Conservation (phyloP, 2,888 invertebrate species). For the Aporophyla lueneburgensis region DNA sequence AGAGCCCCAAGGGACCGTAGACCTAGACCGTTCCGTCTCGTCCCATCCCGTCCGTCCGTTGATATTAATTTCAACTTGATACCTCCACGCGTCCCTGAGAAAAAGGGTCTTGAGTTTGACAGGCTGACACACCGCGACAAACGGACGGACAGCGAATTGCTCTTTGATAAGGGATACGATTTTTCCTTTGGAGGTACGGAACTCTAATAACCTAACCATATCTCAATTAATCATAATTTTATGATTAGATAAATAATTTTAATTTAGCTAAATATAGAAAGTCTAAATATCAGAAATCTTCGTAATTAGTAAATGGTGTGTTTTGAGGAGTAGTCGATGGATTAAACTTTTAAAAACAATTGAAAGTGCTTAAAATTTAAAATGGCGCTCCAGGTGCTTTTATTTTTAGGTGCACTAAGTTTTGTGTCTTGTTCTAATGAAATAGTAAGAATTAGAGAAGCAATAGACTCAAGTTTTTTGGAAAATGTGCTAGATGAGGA, state of each 20-base stretch:
- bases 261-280: conserved; percentile 4
- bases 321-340: neutral
- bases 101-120: no score
- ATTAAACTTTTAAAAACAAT: neutral
- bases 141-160: no score
- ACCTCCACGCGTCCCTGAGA: no score
- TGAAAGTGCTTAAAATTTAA: conserved; percentile 1
- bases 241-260: conserved; percentile 16
- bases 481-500: conserved; percentile 7
- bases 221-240: conserved; percentile 8
- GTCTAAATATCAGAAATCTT: neutral
- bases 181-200: no score
- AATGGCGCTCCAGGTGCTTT: conserved; percentile 9
- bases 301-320: conserved; percentile 9
- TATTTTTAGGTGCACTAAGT: neutral
- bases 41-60: no score
- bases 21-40: no score
- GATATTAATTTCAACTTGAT: no score
- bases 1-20: no score
- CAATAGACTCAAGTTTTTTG: conserved; percentile 7
- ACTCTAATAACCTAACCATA: no score
- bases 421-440: conserved; percentile 1
- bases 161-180: no score
- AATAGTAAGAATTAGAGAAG: neutral
- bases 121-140: no score